These are phyloP conservation scores for Carcinoscorpius rotundicauda DNA, from an alignment of 1,140 invertebrate genomes.

Conservation along the genomic window DNA sequence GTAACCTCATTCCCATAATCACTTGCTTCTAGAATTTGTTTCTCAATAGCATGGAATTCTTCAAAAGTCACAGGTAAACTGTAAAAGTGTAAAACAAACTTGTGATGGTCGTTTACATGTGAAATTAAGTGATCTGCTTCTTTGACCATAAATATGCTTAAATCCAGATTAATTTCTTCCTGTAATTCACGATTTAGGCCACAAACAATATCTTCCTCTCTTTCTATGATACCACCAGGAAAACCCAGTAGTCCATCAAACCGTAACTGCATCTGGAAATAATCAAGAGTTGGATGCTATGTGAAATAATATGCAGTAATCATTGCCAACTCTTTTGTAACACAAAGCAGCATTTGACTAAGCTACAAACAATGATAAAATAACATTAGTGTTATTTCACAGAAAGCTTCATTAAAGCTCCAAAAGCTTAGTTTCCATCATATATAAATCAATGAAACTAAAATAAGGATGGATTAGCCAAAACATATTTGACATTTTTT, in stretches of 20 bases:
- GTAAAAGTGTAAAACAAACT: slow-evolving; percentile 40
- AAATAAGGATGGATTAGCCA: no score
- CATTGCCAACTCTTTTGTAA: no score
- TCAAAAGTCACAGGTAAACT: slow-evolving; percentile 33
- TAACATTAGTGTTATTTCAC: no score
- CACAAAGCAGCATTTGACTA: no score
- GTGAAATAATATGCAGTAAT: no score
- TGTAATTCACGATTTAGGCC: slow-evolving; percentile 40
- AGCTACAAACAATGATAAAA: no score
- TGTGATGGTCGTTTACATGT: slow-evolving; percentile 28
- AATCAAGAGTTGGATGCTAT: no score
- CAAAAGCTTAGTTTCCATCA: no score
- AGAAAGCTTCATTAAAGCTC: no score
- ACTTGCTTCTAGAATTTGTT: slow-evolving; percentile 27
- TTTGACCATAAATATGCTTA: slow-evolving; percentile 23
- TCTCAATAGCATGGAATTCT: slow-evolving; percentile 35
- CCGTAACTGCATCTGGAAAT: slow-evolving; percentile 41
- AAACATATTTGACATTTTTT: no score
- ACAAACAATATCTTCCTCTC: slow-evolving; percentile 33
- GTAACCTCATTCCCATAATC: slow-evolving; percentile 39
- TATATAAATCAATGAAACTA: no score
- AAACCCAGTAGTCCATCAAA: slow-evolving; percentile 48
- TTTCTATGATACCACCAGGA: slow-evolving; percentile 42
- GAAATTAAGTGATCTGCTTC: slow-evolving; percentile 28
- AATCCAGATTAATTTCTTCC: slow-evolving; percentile 43